Evolutionary conservation across 2,888 invertebrate species (phyloP), one percentile per base, ranked within the genome.

Genomic region (Tenthredo scrophulariae): DNA sequence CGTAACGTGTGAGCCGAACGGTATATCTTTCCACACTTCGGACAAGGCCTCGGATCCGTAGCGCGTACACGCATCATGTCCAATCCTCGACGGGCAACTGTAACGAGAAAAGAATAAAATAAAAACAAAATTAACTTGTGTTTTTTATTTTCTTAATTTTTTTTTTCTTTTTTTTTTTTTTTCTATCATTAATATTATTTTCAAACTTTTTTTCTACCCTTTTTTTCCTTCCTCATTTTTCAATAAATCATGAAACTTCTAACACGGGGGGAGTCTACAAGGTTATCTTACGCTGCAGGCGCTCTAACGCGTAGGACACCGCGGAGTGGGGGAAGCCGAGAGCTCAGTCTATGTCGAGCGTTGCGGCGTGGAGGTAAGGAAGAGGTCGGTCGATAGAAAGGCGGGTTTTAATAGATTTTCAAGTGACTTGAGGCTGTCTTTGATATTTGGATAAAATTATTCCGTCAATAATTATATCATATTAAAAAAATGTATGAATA

Each of bases 21-120:
- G 94, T 98, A 98, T 92, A 98, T 98, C 94, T 98, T 98, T 72
- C 98, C 98, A 93, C 98, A 98, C 92, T 98, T 98, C 18, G 98
- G 98, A 92, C 98, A 98, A 2, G 98, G 98, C 70, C 98, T 95
- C 1, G 98, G 98, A 94, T 98, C 98, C 33, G 98, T 98, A 13
- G 98, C 98, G 91, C 98, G 95, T 77, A 98, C 98, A 89, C 98
- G 95, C 93, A 96, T 95, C 95, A 97, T 95, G 92, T 98, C 98
- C 93, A 98, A 94, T 79, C 97, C 97, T 89, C 98, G 95, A 89
- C 98, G 96, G 85, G 97, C 96, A 88, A 96, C 96, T 96, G 94
- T 75, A 90, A 87, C 85, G 86, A 90, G 85, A 85, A 88, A 87
- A 87, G 85, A 84, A 70, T 82, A 86, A 13, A 29, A 54, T 6